These are phyloP conservation scores for Cossypha heuglini DNA, from an alignment of 2,797 vertebrate genomes.

Conservation along the genomic window DNA sequence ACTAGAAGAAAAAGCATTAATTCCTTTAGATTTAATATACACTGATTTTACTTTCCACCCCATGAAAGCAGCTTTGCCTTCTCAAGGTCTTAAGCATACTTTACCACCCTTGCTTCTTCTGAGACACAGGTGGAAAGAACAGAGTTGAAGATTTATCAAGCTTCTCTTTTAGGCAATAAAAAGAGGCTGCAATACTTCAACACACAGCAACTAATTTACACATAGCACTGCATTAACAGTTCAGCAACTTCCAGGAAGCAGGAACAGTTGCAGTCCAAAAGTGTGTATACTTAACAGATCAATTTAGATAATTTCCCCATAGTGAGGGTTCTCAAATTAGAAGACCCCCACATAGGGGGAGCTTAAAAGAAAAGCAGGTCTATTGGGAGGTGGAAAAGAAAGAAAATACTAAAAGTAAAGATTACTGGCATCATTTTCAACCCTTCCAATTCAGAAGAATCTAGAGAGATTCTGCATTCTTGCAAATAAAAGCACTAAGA, in stretches of 20 bases:
- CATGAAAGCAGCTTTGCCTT: neutral
- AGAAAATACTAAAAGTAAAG: neutral
- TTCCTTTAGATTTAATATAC: neutral
- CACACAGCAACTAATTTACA: neutral
- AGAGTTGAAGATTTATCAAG: neutral
- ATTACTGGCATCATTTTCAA: neutral
- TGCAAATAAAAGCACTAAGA: neutral
- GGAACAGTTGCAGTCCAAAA: neutral
- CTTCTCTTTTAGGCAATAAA: neutral
- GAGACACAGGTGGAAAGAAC: neutral
- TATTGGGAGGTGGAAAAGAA: neutral
- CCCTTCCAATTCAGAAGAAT: neutral
- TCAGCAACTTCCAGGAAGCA: neutral
- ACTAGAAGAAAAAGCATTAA: neutral
- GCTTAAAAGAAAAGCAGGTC: neutral
- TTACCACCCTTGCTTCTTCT: neutral
- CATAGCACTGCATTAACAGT: neutral
- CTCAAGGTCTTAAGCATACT: neutral
- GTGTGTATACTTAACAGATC: neutral
- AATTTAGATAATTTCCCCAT: neutral
- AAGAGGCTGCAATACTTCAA: neutral
- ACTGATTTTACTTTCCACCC: neutral
- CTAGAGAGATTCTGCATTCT: neutral
- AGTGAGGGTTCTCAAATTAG: neutral
- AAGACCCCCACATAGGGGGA: fast-evolving